Percentiles rank a stretch among this genome's conserved stretches.
phyloP scores from a whole-genome alignment of 2,888 invertebrate species.

The Lumbricus terrestris region DNA sequence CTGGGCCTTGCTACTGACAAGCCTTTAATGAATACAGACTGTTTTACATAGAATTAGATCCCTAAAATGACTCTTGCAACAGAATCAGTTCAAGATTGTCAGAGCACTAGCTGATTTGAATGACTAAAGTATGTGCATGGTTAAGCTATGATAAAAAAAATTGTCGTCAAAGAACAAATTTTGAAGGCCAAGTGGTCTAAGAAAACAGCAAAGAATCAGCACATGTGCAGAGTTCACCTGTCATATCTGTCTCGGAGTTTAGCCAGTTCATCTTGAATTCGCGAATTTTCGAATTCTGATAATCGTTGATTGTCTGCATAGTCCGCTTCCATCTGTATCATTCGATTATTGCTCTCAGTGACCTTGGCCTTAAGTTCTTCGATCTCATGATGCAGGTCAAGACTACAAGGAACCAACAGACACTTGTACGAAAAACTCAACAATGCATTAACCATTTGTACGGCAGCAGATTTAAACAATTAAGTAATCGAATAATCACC shows the following conservation, averaged over 20 bases:
- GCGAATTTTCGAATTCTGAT: constrained; percentile 73
- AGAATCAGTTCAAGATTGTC: background rate
- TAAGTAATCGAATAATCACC: no score
- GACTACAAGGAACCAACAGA: constrained; percentile 38
- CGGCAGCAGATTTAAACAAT: no score
- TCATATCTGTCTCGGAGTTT: constrained; percentile 92
- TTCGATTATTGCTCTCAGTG: constrained; percentile 77
- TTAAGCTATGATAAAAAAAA: no score
- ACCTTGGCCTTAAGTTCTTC: constrained; percentile 80
- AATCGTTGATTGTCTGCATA: constrained; percentile 73
- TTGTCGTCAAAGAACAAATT: background rate
- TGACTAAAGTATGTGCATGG: background rate
- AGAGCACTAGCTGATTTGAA: background rate
- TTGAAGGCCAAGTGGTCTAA: background rate
- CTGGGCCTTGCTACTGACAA: no score
- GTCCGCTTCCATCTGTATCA: constrained; percentile 81
- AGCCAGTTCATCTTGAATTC: constrained; percentile 75
- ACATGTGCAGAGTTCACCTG: constrained; percentile 63
- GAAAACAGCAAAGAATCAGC: background rate
- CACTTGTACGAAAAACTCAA: background rate
- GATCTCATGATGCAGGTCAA: constrained; percentile 81
- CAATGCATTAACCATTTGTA: background rate
- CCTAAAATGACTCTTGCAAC: background rate
- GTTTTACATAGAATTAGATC: no score
- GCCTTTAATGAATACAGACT: background rate